phyloP scores from a whole-genome alignment of 2,888 invertebrate genomes.

The Drosophila nigritarsus region DNA sequence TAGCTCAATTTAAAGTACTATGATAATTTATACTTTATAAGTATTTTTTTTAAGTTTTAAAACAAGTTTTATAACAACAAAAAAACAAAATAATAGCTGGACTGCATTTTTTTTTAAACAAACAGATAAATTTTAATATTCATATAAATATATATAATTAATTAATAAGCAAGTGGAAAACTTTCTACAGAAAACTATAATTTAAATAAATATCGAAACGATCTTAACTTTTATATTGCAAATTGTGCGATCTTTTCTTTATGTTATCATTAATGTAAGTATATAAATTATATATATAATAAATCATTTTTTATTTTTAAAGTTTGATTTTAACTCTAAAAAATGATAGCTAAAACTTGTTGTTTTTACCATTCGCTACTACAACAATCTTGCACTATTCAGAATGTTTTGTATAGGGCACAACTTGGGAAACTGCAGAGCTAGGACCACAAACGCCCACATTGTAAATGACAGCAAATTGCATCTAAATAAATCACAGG shows the following conservation, averaged over 20 bases:
- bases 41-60: not conserved
- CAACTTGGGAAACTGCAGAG: not conserved
- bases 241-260: too few species aligned
- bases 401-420: not conserved
- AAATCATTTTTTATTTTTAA: not conserved
- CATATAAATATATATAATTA: not conserved
- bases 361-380: not conserved
- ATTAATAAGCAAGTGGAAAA: too few species aligned
- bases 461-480: constrained; percentile 18
- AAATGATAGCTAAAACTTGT: not conserved
- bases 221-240: not conserved
- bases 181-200: not conserved
- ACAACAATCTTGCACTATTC: not conserved
- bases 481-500: constrained; percentile 64
- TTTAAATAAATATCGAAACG: not conserved
- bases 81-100: not conserved
- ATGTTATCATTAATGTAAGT: too few species aligned
- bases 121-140: not conserved
- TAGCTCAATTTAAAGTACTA: not conserved
- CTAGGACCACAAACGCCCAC: constrained; percentile 1
- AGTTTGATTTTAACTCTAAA: not conserved
- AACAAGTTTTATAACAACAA: not conserved
- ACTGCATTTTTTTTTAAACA: not conserved
- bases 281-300: too few species aligned
- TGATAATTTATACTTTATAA: not conserved